Base-by-base conservation (phyloP, 1,140 invertebrate species). In the Elymnias hypermnestra region DNA sequence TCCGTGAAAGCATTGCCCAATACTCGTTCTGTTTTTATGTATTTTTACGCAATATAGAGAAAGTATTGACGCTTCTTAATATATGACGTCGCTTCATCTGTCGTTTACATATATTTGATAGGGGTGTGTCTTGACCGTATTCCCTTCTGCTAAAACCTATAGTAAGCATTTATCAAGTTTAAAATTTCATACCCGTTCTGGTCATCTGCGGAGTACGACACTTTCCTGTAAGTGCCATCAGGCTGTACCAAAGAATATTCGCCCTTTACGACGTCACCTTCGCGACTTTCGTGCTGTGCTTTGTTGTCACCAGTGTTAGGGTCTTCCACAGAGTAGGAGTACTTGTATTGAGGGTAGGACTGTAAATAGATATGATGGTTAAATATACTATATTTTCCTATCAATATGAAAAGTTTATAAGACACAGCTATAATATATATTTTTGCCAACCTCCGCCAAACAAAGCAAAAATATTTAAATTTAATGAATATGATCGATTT, bases 201-300 rank as follows among this genome's bases (percentile, higher is more conserved):
- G 61, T 87, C 75, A 17, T 83, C 70, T 58, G 82, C 81, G 33
- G 73, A 59, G 68, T 84, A 84, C 4, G 64, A 62, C 5, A 83
- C 76, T 52, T 81, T 77, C 42, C 73, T 72, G 67, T 69, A 67
- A 8, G 78, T 65, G 25, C 75, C 82, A 53, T 85, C 76, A 17
- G 72, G 71, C 45, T 81, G 83, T 48, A 90, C 85, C 4, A 90
- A 63, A 1, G 86, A 88, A 69, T 90, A 90, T 47, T 87, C 88
- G 1, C 90, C 90, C 52, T 88, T 87, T n/a, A 91, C 89, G 4
- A 89, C 59, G 47, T 90, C 89, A 5, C 89, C 89, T 40, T 88
- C 79, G 7, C 87, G 75, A 35, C 38, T 65, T 62, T 88, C 87
- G 22, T 87, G 73, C 47, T 87, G 84, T 15, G 75, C 66, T 55